Evolutionary conservation across 1,140 invertebrate species (phyloP).

Genomic region (Drosophila paulistorum): DNA sequence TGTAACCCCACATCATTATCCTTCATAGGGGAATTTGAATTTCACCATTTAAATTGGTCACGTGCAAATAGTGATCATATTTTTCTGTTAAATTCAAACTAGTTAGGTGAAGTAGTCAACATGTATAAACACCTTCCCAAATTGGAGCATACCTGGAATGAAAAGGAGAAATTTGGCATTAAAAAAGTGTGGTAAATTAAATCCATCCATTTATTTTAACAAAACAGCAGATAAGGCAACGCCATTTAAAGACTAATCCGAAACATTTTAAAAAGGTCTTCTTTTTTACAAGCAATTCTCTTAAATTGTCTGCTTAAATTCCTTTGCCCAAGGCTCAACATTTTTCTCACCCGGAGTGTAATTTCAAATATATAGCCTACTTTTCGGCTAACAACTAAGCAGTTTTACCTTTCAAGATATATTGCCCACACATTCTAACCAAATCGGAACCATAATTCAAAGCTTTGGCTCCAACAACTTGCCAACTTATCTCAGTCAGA

Average conservation of each 20-base stretch:
- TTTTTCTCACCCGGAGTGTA: slow-evolving; percentile 32
- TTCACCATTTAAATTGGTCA: slow-evolving; percentile 3
- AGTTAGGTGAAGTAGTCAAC: neutral
- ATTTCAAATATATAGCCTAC: slow-evolving; percentile 51
- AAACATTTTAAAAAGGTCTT: too few relatives aligned
- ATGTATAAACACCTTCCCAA: neutral
- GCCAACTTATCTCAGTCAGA: slow-evolving; percentile 50
- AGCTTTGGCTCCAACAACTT: slow-evolving; percentile 41
- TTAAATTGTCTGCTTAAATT: neutral
- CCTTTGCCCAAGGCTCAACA: neutral
- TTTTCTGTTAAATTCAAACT: neutral
- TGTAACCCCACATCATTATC: slow-evolving; percentile 39
- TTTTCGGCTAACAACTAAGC: slow-evolving; percentile 21
- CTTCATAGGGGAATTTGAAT: slow-evolving; percentile 35
- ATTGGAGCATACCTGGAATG: neutral
- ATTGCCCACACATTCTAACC: slow-evolving; percentile 15
- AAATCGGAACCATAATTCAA: slow-evolving; percentile 43
- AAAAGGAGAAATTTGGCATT: neutral
- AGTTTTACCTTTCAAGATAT: slow-evolving; percentile 38
- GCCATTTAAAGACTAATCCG: too few relatives aligned
- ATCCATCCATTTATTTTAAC: too few relatives aligned
- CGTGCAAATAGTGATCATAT: neutral
- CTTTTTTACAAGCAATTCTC: neutral
- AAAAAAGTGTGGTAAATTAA: too few relatives aligned
- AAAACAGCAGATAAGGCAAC: too few relatives aligned